A percentile compares a stretch with the other conserved stretches of the same genome.
Evolutionary conservation across 2,113 vertebrate species (phyloP).

Genomic region (Gymnogyps californianus): DNA sequence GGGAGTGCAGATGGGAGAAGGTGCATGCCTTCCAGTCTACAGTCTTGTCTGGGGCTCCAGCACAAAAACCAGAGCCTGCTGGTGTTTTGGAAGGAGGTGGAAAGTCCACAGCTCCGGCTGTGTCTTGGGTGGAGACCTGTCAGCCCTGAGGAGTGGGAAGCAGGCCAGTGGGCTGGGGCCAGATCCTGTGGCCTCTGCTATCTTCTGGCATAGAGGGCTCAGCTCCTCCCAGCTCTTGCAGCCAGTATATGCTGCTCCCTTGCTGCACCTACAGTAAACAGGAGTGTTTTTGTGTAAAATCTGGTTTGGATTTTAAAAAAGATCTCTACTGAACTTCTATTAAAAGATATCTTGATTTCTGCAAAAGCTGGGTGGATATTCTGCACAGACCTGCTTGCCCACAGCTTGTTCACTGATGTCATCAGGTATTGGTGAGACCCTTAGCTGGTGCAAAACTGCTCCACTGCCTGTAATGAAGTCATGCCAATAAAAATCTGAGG

Average conservation of each 20-base stretch:
- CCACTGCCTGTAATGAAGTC: rapidly evolving
- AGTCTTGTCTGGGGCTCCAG: background rate
- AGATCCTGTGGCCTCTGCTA: background rate
- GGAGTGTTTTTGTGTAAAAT: background rate
- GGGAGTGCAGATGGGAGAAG: background rate
- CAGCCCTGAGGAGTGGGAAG: background rate
- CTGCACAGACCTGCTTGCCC: background rate
- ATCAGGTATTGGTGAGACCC: background rate
- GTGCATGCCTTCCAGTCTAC: background rate
- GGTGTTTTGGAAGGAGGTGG: background rate
- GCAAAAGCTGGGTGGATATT: background rate
- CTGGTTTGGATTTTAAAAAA: background rate
- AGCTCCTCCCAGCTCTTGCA: background rate
- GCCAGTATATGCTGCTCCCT: background rate
- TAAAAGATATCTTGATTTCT: background rate
- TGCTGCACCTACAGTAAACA: background rate
- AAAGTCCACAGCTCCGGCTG: background rate
- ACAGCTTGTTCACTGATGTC: rapidly evolving
- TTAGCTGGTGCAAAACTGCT: background rate
- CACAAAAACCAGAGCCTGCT: background rate
- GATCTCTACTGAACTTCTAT: background rate
- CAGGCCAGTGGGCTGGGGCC: background rate
- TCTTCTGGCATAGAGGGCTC: background rate
- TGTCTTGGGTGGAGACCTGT: slow-evolving; percentile 10
- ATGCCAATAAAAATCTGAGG: rapidly evolving